Evolutionary conservation across 1,140 invertebrate species (phyloP).

Genomic region (Dysdera silvatica): DNA sequence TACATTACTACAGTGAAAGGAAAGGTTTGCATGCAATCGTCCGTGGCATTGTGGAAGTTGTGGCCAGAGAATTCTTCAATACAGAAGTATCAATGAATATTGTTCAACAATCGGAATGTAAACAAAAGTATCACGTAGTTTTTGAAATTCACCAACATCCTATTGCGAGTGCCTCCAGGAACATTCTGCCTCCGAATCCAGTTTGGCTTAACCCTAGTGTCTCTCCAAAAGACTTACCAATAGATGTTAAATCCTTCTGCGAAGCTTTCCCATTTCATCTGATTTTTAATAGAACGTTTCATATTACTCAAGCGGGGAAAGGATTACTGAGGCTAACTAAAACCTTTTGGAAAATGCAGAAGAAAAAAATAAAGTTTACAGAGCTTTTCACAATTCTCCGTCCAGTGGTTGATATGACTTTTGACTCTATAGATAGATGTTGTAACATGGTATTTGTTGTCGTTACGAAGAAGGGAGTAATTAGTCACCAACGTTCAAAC

Average conservation of each 20-base stretch:
- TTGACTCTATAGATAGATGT: conserved; percentile 29
- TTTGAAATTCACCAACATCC: not conserved
- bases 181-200: not conserved
- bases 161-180: not conserved
- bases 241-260: conserved; percentile 28
- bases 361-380: conserved; percentile 3
- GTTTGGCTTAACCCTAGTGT: too few species aligned
- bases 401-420: conserved; percentile 10
- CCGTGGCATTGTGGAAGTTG: conserved; percentile 40
- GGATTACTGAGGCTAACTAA: conserved; percentile 6
- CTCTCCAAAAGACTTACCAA: conserved; percentile 28
- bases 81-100: conserved; percentile 42
- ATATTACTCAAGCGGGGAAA: conserved; percentile 26
- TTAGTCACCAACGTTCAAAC: too few species aligned
- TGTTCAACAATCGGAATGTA: conserved; percentile 8
- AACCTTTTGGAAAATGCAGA: conserved; percentile 3
- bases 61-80: conserved; percentile 41
- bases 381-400: conserved; percentile 7
- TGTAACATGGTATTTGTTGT: conserved; percentile 30
- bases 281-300: conserved; percentile 28
- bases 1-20: conserved; percentile 46
- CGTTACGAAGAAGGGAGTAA: not conserved
- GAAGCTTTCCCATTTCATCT: conserved; percentile 34
- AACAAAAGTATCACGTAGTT: not conserved
- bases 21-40: conserved; percentile 41